A percentile compares a stretch with the other conserved stretches of the same genome.
Conservation (phyloP, 2,113 vertebrate species). For the Cinclus mexicanus region DNA sequence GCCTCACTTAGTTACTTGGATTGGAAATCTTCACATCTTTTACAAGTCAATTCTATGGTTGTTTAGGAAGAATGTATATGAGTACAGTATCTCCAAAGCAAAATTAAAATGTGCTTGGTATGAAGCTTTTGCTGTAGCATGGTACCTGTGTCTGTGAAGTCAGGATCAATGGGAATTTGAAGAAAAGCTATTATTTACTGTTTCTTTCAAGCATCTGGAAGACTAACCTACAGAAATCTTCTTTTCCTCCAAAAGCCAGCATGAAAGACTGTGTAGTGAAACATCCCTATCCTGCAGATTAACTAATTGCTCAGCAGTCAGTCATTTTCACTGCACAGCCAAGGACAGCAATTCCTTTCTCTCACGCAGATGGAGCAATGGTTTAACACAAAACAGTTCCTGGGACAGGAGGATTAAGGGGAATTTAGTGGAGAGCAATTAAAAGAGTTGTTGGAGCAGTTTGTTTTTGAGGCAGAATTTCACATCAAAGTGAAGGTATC, state of each 20-base stretch:
- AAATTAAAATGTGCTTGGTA: background rate
- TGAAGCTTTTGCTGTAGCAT: background rate
- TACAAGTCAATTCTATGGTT: background rate
- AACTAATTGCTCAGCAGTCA: slow-evolving; percentile 62
- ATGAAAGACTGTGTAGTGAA: slow-evolving; percentile 52
- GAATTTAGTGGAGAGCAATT: slow-evolving; percentile 66
- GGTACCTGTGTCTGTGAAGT: background rate
- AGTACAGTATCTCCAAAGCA: background rate
- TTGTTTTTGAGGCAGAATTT: slow-evolving; percentile 33
- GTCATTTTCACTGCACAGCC: slow-evolving; percentile 19
- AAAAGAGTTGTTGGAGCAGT: slow-evolving; percentile 48
- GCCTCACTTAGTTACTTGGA: background rate
- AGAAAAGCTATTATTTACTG: slow-evolving; percentile 29
- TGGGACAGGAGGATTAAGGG: slow-evolving; percentile 49
- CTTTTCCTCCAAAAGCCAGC: slow-evolving; percentile 29
- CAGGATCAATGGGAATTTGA: slow-evolving; percentile 31
- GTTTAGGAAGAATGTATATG: background rate
- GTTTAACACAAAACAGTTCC: slow-evolving; percentile 42
- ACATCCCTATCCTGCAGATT: slow-evolving; percentile 42
- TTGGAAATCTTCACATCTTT: background rate
- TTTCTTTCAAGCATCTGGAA: slow-evolving; percentile 28
- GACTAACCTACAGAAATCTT: slow-evolving; percentile 28
- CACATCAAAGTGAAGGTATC: slow-evolving; percentile 43
- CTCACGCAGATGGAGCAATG: background rate
- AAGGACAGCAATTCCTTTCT: slow-evolving; percentile 3